Evolutionary conservation across 2,888 invertebrate genomes (phyloP).

Genomic region (Aricia artaxerxes): DNA sequence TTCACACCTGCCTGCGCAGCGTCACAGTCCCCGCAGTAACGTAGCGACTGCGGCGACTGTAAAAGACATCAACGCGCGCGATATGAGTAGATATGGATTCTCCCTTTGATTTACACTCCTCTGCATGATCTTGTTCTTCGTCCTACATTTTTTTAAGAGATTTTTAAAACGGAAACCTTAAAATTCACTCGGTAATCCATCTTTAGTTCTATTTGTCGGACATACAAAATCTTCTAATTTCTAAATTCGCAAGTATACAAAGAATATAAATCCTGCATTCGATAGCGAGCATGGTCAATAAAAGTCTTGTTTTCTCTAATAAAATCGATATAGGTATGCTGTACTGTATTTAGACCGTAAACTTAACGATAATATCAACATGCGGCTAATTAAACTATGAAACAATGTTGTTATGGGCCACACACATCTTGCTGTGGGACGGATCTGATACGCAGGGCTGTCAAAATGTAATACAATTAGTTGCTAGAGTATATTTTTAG

Average conservation of each 20-base stretch:
- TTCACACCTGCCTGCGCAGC: too few species aligned
- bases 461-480: neutral
- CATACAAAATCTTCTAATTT: neutral
- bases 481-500: too few species aligned
- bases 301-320: neutral
- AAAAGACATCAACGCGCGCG: too few species aligned
- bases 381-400: constrained; percentile 28
- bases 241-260: neutral
- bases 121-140: too few species aligned
- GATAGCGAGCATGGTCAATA: neutral
- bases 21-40: too few species aligned
- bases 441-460: constrained; percentile 37
- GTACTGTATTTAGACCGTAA: constrained; percentile 12
- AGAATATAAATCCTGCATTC: neutral
- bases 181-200: too few species aligned
- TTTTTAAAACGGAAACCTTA: too few species aligned
- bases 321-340: neutral
- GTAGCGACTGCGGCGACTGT: too few species aligned
- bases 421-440: constrained; percentile 40
- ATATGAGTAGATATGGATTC: too few species aligned
- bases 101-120: too few species aligned
- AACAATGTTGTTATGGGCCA: constrained; percentile 39
- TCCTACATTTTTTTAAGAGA: too few species aligned
- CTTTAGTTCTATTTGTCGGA: too few species aligned
- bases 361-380: constrained; percentile 12